phyloP scores from a whole-genome alignment of 2,797 vertebrate genomes.

The Molossus molossus region DNA sequence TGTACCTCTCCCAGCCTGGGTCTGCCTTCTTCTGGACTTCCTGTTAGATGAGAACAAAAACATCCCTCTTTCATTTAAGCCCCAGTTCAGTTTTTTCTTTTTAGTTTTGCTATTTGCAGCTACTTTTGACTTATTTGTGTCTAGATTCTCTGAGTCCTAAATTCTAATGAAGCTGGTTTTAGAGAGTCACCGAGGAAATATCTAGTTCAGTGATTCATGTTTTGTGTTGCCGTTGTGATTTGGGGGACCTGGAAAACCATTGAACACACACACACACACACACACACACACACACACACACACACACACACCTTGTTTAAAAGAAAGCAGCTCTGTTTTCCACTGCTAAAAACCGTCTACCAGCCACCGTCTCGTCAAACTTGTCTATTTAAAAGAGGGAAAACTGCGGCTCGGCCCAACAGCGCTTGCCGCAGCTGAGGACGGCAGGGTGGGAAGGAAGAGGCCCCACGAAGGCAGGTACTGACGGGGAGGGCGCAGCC shows the following conservation, averaged over 20 bases:
- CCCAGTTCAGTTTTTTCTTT: not conserved
- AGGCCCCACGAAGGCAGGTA: not conserved
- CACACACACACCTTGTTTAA: not conserved
- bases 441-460: not conserved
- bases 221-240: not conserved
- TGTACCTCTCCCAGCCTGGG: not conserved
- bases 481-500: fast-evolving
- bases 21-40: not conserved
- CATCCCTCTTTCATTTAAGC: not conserved
- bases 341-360: not conserved
- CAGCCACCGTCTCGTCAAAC: not conserved
- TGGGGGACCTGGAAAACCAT: not conserved
- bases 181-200: not conserved
- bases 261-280: too few species aligned
- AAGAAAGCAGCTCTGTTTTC: not conserved
- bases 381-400: not conserved
- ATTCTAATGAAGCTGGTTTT: slow-evolving; percentile 6
- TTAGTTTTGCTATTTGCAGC: not conserved
- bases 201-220: not conserved
- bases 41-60: not conserved
- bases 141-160: not conserved
- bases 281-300: too few species aligned
- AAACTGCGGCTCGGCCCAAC: not conserved
- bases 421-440: not conserved
- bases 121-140: not conserved